Percentiles rank a stretch among this genome's conserved stretches.
These are phyloP conservation scores for Eupelmus urozonus DNA, from an alignment of 2,888 invertebrate genomes.

Conservation along the genomic window DNA sequence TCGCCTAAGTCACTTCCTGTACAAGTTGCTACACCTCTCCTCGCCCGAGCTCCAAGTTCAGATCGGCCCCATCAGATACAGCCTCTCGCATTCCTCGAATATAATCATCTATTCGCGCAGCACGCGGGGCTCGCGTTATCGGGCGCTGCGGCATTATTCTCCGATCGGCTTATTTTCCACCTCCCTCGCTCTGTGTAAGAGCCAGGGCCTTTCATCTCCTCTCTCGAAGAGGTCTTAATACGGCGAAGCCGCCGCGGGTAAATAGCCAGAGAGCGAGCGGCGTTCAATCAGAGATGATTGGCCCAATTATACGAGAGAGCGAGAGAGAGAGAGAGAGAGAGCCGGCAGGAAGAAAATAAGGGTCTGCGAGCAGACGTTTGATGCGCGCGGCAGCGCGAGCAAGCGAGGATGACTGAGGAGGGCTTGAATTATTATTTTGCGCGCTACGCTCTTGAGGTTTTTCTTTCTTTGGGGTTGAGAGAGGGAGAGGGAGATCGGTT, in stretches of 20 bases:
- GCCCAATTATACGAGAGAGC: conserved; percentile 67
- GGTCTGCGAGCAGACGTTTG: conserved; percentile 33
- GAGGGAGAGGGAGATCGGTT: not conserved
- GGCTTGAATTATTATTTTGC: conserved; percentile 1
- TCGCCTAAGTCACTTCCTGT: too few species aligned
- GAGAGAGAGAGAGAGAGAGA: conserved; percentile 8
- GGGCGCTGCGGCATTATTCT: too few species aligned
- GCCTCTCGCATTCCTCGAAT: too few species aligned
- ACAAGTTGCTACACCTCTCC: too few species aligned
- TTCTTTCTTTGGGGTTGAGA: not conserved
- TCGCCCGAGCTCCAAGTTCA: too few species aligned
- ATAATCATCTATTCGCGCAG: too few species aligned
- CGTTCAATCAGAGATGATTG: conserved; percentile 70
- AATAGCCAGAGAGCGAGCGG: conserved; percentile 29
- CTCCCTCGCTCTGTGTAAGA: not conserved
- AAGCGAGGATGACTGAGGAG: not conserved
- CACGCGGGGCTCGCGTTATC: too few species aligned
- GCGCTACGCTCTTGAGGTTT: not conserved
- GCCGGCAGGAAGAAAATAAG: conserved; percentile 48
- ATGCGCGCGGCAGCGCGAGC: not conserved
- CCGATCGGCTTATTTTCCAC: not conserved
- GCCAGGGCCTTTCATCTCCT: too few species aligned
- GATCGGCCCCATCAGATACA: too few species aligned
- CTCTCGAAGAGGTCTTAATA: too few species aligned
- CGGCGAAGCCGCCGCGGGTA: not conserved